These are phyloP conservation scores for Merluccius polli DNA, from an alignment of 2,797 vertebrate genomes.

Conservation along the genomic window DNA sequence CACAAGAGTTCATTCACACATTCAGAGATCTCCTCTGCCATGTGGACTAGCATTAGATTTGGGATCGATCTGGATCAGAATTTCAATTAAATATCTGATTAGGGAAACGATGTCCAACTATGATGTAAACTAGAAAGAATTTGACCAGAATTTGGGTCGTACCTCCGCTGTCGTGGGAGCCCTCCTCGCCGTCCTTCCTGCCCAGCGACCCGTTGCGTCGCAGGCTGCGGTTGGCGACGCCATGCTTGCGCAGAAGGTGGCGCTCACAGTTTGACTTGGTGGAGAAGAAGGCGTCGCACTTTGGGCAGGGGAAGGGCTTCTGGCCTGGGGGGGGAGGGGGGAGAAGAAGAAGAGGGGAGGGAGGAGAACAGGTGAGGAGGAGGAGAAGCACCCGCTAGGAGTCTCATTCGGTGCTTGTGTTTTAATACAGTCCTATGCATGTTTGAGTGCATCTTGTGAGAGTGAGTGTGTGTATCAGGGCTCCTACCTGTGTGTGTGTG, in stretches of 20 bases:
- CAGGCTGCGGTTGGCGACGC: slow-evolving; percentile 76
- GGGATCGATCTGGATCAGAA: no score
- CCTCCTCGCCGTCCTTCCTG: slow-evolving; percentile 74
- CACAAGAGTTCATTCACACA: background rate
- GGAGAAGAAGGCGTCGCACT: slow-evolving; percentile 83
- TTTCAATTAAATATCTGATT: no score
- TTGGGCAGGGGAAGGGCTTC: slow-evolving; percentile 84
- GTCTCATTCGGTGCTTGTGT: no score
- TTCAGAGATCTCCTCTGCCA: no score
- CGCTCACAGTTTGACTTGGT: slow-evolving; percentile 89
- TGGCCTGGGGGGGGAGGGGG: slow-evolving; percentile 66
- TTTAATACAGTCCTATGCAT: no score
- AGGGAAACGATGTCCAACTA: no score
- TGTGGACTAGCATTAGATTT: background rate
- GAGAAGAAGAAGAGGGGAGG: slow-evolving; percentile 31
- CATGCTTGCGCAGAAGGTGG: slow-evolving; percentile 85
- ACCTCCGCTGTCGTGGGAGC: slow-evolving; percentile 75
- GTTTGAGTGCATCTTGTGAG: no score
- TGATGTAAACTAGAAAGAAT: no score
- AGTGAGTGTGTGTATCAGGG: no score
- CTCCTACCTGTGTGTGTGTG: no score
- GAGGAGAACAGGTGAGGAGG: background rate
- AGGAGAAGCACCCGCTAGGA: background rate
- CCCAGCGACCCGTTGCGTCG: slow-evolving; percentile 75
- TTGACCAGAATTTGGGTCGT: no score